Evolutionary conservation across 2,888 invertebrate species (phyloP), one percentile per base, ranked within the genome.

Genomic region (Agelastica alni): DNA sequence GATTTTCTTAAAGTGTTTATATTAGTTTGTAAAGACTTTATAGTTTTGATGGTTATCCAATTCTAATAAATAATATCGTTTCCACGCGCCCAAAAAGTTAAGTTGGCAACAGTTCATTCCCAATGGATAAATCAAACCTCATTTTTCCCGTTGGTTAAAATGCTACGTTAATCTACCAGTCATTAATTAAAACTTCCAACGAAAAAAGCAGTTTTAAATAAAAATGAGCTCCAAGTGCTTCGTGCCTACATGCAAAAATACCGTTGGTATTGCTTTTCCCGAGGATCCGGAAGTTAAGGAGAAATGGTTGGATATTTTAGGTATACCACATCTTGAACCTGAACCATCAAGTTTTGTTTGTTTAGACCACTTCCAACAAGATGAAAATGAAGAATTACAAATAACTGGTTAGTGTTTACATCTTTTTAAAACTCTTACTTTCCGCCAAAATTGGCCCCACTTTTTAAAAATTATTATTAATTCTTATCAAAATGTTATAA

Each of bases 221-320:
- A 42, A 44, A 14, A 61, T 60, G 62, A 53, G 36, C 49, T 49
- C 60, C 31, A 61, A 63, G 55, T 74, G 74, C 66, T 68, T 72
- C 62, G 72, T 74, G 47, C 70, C 71, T 39, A 68, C 68, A 48
- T 73, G 74, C 53, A 61, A 66, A 56, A 70, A 68, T 57, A 66
- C 65, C 12, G 61, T 60, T 39, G 73, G 71, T 22, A 65, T 72
- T 45, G 63, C 69, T 12, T 72, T 73, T 54, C 72, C 73, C 4
- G 63, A 65, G 55, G 66, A 72, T 48, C 22, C 51, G 10, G 62
- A 65, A 30, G 43, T 59, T n/a, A 67, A 56, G 54, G 57, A 64
- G 39, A 63, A 64, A 56, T 73, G 72, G 71, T 51, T 71, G 10
- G 58, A 70, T 22, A 61, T 57, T 36, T 64, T 74, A 30, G 57